phyloP scores from a whole-genome alignment of 1,140 invertebrate genomes.

The Trichomalopsis sarcophagae region DNA sequence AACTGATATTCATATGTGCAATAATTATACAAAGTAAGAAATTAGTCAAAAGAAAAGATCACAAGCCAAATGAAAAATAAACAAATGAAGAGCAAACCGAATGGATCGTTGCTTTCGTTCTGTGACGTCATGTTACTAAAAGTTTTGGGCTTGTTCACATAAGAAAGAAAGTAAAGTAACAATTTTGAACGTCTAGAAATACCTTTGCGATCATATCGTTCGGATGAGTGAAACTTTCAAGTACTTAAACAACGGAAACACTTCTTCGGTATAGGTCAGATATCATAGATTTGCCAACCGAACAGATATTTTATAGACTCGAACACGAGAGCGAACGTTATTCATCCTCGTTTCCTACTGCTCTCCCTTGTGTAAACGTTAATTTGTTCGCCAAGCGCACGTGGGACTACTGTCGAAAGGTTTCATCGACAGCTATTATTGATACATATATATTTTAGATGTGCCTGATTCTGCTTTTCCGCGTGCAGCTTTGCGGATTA shows the following conservation, averaged over 20 bases:
- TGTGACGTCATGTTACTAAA: background rate
- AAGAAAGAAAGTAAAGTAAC: constrained; percentile 26
- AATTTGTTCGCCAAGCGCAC: background rate
- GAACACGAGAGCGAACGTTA: background rate
- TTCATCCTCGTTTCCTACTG: background rate
- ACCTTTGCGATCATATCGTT: background rate
- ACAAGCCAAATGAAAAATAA: background rate
- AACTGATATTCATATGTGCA: background rate
- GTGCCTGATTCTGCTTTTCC: constrained; percentile 17
- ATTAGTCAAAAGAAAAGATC: background rate
- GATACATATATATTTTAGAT: background rate
- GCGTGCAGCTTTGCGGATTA: constrained; percentile 16
- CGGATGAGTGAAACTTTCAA: background rate
- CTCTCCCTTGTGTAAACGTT: background rate
- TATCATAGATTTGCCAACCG: background rate
- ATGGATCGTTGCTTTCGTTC: background rate
- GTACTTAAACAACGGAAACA: background rate
- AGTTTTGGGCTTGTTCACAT: background rate
- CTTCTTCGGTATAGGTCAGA: background rate
- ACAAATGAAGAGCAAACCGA: no score
- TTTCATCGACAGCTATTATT: background rate
- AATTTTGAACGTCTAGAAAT: constrained; percentile 34
- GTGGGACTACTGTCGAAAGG: background rate
- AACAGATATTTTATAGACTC: background rate
- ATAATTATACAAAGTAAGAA: background rate